Conservation (phyloP, 2,888 invertebrate genomes). For the Ametastegia equiseti region DNA sequence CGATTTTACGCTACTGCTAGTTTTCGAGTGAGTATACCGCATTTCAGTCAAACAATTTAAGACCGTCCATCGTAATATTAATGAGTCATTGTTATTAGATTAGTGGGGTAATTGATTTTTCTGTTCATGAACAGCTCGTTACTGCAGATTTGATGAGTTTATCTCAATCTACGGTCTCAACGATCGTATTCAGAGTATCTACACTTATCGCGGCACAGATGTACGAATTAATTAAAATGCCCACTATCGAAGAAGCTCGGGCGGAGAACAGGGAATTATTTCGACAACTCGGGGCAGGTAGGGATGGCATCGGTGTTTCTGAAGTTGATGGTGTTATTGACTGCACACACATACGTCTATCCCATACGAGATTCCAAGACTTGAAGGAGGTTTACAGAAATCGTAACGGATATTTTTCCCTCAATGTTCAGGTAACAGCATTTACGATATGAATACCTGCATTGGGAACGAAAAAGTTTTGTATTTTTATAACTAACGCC, state of each 20-base stretch:
- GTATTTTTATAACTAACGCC: not conserved
- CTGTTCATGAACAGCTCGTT: conserved; percentile 48
- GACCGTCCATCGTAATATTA: not conserved
- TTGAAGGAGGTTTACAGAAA: conserved; percentile 54
- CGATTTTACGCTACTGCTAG: conserved; percentile 52
- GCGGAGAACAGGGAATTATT: conserved; percentile 51
- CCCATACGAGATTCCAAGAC: conserved; percentile 50
- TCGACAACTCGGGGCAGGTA: conserved; percentile 46
- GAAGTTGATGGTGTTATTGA: conserved; percentile 54
- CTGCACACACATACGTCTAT: conserved; percentile 53
- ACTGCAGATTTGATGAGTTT: conserved; percentile 46
- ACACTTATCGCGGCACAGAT: conserved; percentile 50
- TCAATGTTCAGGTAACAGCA: conserved; percentile 55
- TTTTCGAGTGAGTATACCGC: conserved; percentile 50
- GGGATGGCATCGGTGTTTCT: conserved; percentile 53
- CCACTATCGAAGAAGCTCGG: conserved; percentile 26
- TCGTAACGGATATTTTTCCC: conserved; percentile 56
- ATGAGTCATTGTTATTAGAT: not conserved
- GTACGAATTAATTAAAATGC: conserved; percentile 52
- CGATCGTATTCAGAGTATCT: conserved; percentile 52
- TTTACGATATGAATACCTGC: not conserved
- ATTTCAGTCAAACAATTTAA: not conserved
- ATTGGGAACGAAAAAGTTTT: conserved; percentile 9
- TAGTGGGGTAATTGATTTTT: not conserved
- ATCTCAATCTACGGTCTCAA: conserved; percentile 52